A percentile compares a stretch with the other conserved stretches of the same genome.
Conservation (phyloP, 2,113 vertebrate species). For the Geococcyx californianus region DNA sequence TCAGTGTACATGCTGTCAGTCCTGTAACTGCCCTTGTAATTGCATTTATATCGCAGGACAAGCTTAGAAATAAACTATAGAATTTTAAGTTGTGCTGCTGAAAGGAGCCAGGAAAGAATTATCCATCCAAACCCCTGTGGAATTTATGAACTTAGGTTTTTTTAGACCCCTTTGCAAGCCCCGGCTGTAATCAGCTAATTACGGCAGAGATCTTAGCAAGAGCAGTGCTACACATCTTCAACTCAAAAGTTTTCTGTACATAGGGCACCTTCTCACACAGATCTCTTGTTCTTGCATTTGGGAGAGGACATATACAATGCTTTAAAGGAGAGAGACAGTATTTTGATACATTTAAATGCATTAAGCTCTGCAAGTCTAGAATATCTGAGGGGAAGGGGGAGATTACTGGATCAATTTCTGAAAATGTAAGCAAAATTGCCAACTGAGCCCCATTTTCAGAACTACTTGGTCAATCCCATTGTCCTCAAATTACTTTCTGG, state of each 20-base stretch:
- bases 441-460: not conserved
- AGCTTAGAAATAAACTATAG: not conserved
- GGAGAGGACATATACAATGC: not conserved
- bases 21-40: not conserved
- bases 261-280: not conserved
- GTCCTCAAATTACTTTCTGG: not conserved
- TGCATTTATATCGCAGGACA: not conserved
- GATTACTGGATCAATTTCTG: not conserved
- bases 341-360: not conserved
- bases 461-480: not conserved
- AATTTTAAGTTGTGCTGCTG: not conserved
- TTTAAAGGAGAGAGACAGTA: not conserved
- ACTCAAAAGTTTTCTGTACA: not conserved
- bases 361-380: not conserved
- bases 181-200: not conserved
- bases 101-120: not conserved
- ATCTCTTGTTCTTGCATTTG: not conserved
- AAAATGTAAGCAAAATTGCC: not conserved
- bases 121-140: not conserved
- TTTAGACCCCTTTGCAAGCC: not conserved
- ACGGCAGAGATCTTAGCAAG: not conserved
- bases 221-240: not conserved
- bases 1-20: not conserved
- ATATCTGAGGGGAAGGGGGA: not conserved
- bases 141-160: not conserved